A percentile compares a stretch with the other conserved stretches of the same genome.
Conservation (phyloP, 2,113 vertebrate genomes). For the Equus przewalskii region DNA sequence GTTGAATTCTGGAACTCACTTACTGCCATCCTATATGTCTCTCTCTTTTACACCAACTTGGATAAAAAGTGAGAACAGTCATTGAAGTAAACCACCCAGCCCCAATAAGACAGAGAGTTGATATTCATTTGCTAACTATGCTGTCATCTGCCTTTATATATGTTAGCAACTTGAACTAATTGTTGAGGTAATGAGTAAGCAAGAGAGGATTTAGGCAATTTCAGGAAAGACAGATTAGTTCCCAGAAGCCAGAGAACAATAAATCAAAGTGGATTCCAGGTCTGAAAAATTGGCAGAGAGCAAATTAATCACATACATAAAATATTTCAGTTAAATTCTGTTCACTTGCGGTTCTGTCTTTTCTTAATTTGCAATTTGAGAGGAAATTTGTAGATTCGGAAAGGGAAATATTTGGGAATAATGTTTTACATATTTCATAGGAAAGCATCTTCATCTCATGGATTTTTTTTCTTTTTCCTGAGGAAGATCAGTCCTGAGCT, state of each 20-base stretch:
- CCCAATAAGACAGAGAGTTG: conserved; percentile 30
- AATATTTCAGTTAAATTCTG: conserved; percentile 69
- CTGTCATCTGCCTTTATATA: conserved; percentile 61
- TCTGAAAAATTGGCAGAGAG: conserved; percentile 59
- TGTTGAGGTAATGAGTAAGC: conserved; percentile 77
- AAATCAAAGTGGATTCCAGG: conserved; percentile 68
- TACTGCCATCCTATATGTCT: neutral
- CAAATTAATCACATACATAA: conserved; percentile 63
- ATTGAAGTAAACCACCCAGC: neutral
- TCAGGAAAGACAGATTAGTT: conserved; percentile 65
- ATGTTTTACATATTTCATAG: conserved; percentile 61
- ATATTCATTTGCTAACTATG: conserved; percentile 45
- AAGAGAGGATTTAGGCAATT: conserved; percentile 67
- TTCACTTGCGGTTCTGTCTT: conserved; percentile 44
- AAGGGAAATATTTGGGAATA: conserved; percentile 5
- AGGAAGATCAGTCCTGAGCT: too few species aligned
- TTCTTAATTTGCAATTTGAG: conserved; percentile 47
- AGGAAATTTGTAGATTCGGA: conserved; percentile 37
- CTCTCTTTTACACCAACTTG: neutral
- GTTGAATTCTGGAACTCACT: neutral
- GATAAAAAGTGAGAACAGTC: neutral
- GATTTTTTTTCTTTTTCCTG: neutral
- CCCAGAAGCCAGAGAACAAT: conserved; percentile 64
- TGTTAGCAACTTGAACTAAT: conserved; percentile 76
- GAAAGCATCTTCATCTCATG: conserved; percentile 9